Evolutionary conservation across 2,888 invertebrate genomes (phyloP), one percentile per base, ranked within the genome.

Genomic region (Cecidostiba fungosa): DNA sequence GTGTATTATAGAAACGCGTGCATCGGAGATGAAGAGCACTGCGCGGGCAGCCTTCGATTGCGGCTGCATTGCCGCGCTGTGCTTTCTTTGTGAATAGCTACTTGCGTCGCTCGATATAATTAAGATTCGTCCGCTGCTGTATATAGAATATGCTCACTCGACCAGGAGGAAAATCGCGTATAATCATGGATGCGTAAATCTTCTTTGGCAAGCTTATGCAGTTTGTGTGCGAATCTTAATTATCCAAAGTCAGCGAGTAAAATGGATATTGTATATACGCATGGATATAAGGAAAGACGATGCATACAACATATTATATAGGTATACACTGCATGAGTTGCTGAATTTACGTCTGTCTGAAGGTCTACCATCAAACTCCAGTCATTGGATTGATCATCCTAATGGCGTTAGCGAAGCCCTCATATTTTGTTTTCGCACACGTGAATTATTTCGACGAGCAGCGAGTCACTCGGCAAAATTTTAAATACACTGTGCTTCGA

Each of bases 331-430:
- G 26, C 23, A 8, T 29, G 6, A 19, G 16, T 19, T 69, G 29
- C 8, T 16, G 3, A 19, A 32, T 69, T 47, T 1, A 29, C 47
- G 47, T 54, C 36, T 86, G 85, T 83, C 62, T 77, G 84, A 85
- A 43, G 79, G 85, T 74, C 73, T 82, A 82, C 82, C 69, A 82
- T 86, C 66, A 87, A 85, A 85, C 80, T 82, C 77, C 87, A 80
- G 54, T 72, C 66, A 70, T 54, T 59, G 78, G 76, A 84, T 77
- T 66, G 26, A 59, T 85, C 66, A 88, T 88, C 86, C 89, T 88
- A 89, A 89, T 91, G 91, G 90, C 89, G 91, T 92, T 89, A 91
- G 92, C 92, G 92, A 92, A 92, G 90, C 90, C 91, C 90, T 89
- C 89, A 43, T 89, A 16, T 50, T 89, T 91, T 88, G 0, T 66